Evolutionary conservation across 2,888 invertebrate species (phyloP).

Genomic region (Phyto melanocephala): DNA sequence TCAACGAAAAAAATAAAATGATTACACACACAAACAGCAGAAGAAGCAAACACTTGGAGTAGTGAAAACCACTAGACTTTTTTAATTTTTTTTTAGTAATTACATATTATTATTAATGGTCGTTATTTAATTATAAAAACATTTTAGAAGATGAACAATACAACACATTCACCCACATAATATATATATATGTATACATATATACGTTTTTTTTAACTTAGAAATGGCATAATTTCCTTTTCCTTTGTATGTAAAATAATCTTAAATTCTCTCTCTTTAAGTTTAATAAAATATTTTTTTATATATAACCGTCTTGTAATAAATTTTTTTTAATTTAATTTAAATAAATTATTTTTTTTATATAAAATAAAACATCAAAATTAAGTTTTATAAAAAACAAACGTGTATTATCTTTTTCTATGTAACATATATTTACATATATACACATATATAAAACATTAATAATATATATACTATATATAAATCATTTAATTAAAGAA

Average conservation of each 20-base stretch:
- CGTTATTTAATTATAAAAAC: conserved; percentile 64
- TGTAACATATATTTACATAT: no score
- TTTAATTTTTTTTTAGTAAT: conserved; percentile 23
- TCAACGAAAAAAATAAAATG: conserved; percentile 47
- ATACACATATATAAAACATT: conserved; percentile 36
- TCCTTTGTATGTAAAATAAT: conserved; percentile 11
- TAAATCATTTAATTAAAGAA: conserved; percentile 34
- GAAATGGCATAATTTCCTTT: conserved; percentile 61
- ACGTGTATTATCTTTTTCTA: conserved; percentile 57
- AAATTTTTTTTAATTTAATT: conserved; percentile 5
- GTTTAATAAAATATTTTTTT: conserved; percentile 49
- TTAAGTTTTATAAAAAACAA: conserved; percentile 23
- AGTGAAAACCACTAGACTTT: conserved; percentile 4
- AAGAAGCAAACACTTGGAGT: conserved; percentile 31
- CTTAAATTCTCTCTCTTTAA: conserved; percentile 46
- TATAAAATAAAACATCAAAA: conserved; percentile 18
- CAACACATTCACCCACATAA: no score
- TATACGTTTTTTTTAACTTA: not conserved
- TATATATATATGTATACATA: conserved; percentile 3
- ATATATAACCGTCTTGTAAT: conserved; percentile 42
- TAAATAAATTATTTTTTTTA: conserved; percentile 40
- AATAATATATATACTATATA: conserved; percentile 45
- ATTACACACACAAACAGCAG: conserved; percentile 16
- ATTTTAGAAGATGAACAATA: conserved; percentile 52
- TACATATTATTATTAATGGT: conserved; percentile 52